Evolutionary conservation across 2,797 vertebrate species (phyloP), one percentile per base, ranked within the genome.

Genomic region (Xenopus petersii): DNA sequence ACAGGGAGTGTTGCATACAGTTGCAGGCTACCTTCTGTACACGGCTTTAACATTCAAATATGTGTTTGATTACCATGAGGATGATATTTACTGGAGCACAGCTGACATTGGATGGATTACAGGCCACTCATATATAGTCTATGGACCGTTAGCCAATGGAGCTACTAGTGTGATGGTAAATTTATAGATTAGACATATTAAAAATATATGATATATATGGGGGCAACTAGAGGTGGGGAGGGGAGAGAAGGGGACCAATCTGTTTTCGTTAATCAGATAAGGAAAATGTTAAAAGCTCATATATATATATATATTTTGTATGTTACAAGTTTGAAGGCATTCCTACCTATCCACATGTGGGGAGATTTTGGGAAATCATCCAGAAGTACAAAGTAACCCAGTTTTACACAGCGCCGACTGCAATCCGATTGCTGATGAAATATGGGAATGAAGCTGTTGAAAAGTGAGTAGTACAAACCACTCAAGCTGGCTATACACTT

Each of bases 61-160:
- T 0, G 82, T 89, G 65, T 90, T 89, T 0, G 65, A 82, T 81
- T 88, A 90, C 75, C 77, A 85, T 16, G 87, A 88, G 59, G 82
- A 84, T 26, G 89, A 89, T 47, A 10, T 89, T 70, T 89, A 89
- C 59, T 86, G 86, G 82, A 82, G 87, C 0, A 36, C 88, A 63
- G 88, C 88, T 67, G 87, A 90, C 70, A 87, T 89, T 0, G 84
- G 88, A 42, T 90, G 89, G 88, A 88, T 90, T 74, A 90, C 85
- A 0, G 88, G 87, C 56, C 87, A 90, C 69, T 87, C 85, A 47
- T 87, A 90, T 0, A 81, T 81, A 16, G 84, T 88, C 33, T 90
- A 88, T 0, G 85, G 84, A 0, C 87, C 89, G 1, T 84, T 89
- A 72, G 89, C 88, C 75, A 90, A 90, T 11, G 88, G 87, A 2